Evolutionary conservation across 2,797 vertebrate genomes (phyloP).

Genomic region (Pangasius macronema): DNA sequence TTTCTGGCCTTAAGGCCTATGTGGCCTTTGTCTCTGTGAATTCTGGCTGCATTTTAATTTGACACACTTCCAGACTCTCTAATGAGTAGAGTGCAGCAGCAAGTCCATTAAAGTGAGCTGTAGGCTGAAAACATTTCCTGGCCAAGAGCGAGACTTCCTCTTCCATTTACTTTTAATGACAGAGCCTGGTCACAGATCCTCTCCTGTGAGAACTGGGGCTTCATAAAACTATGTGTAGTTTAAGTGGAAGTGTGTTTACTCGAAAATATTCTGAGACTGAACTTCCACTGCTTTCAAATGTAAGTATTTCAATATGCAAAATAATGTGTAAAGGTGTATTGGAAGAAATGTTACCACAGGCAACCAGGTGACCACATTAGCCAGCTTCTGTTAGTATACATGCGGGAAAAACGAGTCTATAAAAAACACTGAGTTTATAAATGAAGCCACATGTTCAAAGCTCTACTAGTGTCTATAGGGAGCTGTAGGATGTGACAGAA

Average conservation of each 20-base stretch:
- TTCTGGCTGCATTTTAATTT: slow-evolving; percentile 44
- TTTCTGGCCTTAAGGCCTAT: slow-evolving; percentile 5
- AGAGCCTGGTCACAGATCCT: slow-evolving; percentile 34
- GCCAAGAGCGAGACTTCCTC: slow-evolving; percentile 28
- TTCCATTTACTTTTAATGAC: slow-evolving; percentile 39
- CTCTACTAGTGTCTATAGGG: not conserved
- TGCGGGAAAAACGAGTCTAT: no score
- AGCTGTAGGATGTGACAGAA: not conserved
- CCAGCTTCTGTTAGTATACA: not conserved
- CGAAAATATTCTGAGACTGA: not conserved
- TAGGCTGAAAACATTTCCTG: slow-evolving; percentile 42
- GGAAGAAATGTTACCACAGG: not conserved
- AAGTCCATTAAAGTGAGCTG: slow-evolving; percentile 50
- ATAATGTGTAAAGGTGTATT: not conserved
- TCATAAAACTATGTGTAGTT: not conserved
- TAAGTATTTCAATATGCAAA: not conserved
- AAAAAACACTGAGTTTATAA: not conserved
- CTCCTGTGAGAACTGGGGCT: not conserved
- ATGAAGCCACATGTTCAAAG: not conserved
- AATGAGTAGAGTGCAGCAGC: slow-evolving; percentile 44
- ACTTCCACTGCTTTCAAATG: not conserved
- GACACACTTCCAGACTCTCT: slow-evolving; percentile 43
- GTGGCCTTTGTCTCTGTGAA: slow-evolving; percentile 35
- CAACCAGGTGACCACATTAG: not conserved
- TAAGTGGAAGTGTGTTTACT: not conserved